Conservation (phyloP, 2,797 vertebrate genomes). For the Poeciliopsis gracilis region DNA sequence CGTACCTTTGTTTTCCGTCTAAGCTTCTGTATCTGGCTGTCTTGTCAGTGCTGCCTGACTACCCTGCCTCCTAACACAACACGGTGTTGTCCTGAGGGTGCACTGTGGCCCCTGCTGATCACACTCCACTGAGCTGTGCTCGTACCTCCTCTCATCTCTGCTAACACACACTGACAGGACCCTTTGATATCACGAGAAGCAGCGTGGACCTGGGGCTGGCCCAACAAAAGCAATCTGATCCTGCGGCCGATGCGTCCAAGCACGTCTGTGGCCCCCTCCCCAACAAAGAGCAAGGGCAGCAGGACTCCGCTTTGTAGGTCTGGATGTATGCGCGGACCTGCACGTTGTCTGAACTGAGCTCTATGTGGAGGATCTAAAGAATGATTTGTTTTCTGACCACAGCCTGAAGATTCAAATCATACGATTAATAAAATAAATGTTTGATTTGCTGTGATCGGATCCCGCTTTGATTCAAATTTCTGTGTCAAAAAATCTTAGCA, state of each 20-base stretch:
- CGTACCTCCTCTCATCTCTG: slow-evolving; percentile 68
- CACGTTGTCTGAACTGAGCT: slow-evolving; percentile 40
- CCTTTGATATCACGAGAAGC: slow-evolving; percentile 75
- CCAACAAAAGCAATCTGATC: slow-evolving; percentile 82
- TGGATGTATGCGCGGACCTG: slow-evolving; percentile 61
- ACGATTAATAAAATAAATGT: not conserved
- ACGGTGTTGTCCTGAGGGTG: slow-evolving; percentile 61
- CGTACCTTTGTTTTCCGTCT: slow-evolving; percentile 8
- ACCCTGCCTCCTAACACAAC: slow-evolving; percentile 75
- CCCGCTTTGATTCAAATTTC: not conserved
- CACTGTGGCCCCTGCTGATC: slow-evolving; percentile 62
- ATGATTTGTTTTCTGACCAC: slow-evolving; percentile 6
- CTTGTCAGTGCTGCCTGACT: slow-evolving; percentile 68
- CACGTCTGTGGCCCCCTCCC: slow-evolving; percentile 53
- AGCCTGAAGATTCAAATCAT: not conserved
- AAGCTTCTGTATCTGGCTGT: slow-evolving; percentile 35
- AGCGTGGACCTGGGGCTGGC: slow-evolving; percentile 66
- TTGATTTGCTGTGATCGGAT: not conserved
- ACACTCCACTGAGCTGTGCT: slow-evolving; percentile 61
- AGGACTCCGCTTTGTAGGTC: slow-evolving; percentile 58
- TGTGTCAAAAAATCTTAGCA: not conserved
- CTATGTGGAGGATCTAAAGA: slow-evolving; percentile 42
- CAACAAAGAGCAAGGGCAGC: slow-evolving; percentile 66
- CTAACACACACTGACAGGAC: slow-evolving; percentile 76
- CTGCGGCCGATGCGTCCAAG: slow-evolving; percentile 68